Percentiles rank a stretch among this genome's conserved stretches.
Evolutionary conservation across 2,888 invertebrate species (phyloP).

Genomic region (Mimas tiliae): DNA sequence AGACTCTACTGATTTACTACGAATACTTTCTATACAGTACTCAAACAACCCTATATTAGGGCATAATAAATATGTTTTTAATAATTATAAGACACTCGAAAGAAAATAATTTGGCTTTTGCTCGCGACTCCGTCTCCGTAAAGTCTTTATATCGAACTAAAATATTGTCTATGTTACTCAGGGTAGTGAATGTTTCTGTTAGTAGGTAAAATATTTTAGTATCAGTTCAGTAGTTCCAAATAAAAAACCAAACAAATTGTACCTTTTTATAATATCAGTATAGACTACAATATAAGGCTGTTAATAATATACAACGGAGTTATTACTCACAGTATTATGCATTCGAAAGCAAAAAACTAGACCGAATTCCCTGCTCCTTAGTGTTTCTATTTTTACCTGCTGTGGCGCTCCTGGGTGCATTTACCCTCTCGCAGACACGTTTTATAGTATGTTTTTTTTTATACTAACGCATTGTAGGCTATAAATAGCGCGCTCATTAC

Average conservation of each 20-base stretch:
- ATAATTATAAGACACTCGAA: no score
- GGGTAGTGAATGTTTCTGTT: no score
- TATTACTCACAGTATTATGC: background rate
- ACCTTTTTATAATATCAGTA: background rate
- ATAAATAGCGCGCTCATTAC: constrained; percentile 55
- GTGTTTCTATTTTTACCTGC: constrained; percentile 47
- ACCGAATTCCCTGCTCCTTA: constrained; percentile 45
- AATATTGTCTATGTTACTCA: no score
- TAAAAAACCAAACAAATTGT: background rate
- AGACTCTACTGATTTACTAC: no score
- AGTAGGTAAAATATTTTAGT: no score
- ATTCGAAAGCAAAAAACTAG: constrained; percentile 46
- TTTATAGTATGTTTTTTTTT: constrained; percentile 20
- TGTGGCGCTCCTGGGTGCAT: constrained; percentile 26
- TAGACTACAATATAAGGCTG: background rate
- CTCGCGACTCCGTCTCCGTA: no score
- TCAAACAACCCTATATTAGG: no score
- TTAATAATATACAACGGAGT: background rate
- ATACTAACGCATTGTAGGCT: constrained; percentile 44
- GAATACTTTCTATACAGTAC: no score
- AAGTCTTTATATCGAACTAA: no score
- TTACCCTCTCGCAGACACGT: constrained; percentile 24
- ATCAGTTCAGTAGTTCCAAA: background rate
- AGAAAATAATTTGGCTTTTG: no score
- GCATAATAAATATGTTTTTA: no score